Percentiles rank a stretch among this genome's conserved stretches.
These are phyloP conservation scores for Megalops cyprinoides DNA, from an alignment of 2,797 vertebrate species.

Conservation along the genomic window DNA sequence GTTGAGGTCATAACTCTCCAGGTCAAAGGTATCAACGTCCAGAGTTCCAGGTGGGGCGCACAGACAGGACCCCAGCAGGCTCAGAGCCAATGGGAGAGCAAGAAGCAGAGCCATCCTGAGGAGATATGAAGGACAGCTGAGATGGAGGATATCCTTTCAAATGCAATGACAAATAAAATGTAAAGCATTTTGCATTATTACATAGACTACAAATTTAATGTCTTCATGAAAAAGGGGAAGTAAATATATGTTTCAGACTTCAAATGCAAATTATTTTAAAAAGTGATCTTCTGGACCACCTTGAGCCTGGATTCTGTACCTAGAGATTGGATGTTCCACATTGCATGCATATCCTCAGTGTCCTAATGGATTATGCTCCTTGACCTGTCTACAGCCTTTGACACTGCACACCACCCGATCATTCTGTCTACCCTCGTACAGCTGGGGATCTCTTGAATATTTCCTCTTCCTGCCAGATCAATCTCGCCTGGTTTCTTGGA, in stretches of 20 bases:
- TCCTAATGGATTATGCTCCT: no score
- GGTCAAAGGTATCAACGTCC: constrained; percentile 41
- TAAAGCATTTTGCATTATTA: no score
- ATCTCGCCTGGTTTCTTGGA: not conserved
- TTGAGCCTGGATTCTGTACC: no score
- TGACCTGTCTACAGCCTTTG: not conserved
- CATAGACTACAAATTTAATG: no score
- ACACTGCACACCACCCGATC: not conserved
- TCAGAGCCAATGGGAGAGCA: constrained; percentile 35
- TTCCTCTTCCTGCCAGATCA: not conserved
- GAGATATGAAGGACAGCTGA: constrained; percentile 6
- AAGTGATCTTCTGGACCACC: no score
- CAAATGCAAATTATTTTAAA: no score
- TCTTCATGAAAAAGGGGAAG: no score
- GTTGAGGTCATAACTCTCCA: constrained; percentile 60
- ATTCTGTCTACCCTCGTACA: not conserved
- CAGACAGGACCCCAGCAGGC: constrained; percentile 38
- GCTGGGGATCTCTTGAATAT: not conserved
- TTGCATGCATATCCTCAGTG: no score
- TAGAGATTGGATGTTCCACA: no score
- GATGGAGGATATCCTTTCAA: no score
- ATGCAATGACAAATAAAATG: no score
- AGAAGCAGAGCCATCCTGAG: constrained; percentile 46
- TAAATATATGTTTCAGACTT: no score
- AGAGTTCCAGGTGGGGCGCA: constrained; percentile 47